Evolutionary conservation across 1,140 invertebrate species (phyloP).

Genomic region (Drosophila orosa): DNA sequence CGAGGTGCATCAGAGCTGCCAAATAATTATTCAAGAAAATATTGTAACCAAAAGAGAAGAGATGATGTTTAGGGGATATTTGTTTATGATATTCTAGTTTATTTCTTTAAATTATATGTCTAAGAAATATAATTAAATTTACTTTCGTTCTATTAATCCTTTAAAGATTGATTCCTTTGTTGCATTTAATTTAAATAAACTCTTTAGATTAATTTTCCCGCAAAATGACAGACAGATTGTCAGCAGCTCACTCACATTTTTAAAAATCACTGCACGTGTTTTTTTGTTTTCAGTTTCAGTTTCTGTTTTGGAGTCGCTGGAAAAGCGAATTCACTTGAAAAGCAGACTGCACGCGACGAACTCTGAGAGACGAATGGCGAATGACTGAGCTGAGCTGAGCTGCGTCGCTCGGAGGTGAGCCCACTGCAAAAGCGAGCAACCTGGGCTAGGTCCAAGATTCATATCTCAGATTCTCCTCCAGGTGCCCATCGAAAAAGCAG

Average conservation of each 20-base stretch:
- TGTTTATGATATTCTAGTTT: background rate
- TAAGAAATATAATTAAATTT: background rate
- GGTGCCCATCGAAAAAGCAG: constrained; percentile 34
- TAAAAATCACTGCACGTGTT: constrained; percentile 36
- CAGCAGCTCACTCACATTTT: constrained; percentile 38
- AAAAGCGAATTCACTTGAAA: constrained; percentile 30
- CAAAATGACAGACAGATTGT: background rate
- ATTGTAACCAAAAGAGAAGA: background rate
- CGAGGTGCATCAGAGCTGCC: background rate
- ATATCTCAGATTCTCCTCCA: constrained; percentile 17
- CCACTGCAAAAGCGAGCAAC: constrained; percentile 15
- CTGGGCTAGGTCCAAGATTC: constrained; percentile 18
- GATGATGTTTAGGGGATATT: background rate
- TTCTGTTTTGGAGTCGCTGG: constrained; percentile 18
- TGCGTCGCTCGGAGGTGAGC: background rate
- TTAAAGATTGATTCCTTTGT: background rate
- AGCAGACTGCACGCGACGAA: constrained; percentile 56
- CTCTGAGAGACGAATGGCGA: constrained; percentile 56
- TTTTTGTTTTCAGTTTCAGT: background rate
- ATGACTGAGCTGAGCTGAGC: constrained; percentile 10
- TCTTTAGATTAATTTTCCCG: background rate
- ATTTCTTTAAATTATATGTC: no score
- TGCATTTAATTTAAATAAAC: background rate
- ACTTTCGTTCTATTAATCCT: background rate
- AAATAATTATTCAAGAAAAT: background rate